Conservation (phyloP, 2,888 invertebrate genomes). For the Pandemis corylana region DNA sequence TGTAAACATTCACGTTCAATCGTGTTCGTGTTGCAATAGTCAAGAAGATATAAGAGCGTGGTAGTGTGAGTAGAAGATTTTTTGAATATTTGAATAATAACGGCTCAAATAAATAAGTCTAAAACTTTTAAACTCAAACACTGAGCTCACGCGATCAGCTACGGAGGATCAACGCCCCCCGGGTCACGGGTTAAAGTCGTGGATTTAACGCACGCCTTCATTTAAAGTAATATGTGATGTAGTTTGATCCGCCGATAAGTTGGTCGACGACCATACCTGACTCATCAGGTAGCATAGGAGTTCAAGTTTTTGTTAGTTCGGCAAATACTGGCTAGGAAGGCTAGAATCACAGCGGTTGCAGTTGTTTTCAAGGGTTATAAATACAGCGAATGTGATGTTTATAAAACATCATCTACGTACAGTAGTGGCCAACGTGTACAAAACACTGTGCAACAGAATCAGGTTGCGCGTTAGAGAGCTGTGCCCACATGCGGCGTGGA, state of each 20-base stretch:
- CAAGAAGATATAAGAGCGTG: not conserved
- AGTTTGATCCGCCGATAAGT: slow-evolving; percentile 34
- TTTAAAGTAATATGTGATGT: slow-evolving; percentile 28
- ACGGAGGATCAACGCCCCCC: slow-evolving; percentile 21
- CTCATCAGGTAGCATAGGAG: not conserved
- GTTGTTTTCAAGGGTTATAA: not conserved
- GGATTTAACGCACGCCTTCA: slow-evolving; percentile 28
- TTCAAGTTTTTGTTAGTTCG: not conserved
- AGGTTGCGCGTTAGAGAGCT: slow-evolving; percentile 50
- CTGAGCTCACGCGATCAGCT: slow-evolving; percentile 24
- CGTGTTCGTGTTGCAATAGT: slow-evolving; percentile 29
- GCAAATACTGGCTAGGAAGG: not conserved
- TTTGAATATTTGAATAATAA: slow-evolving; percentile 18
- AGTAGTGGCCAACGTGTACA: slow-evolving; percentile 7
- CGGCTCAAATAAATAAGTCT: slow-evolving; percentile 6
- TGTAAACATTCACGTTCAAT: slow-evolving; percentile 19
- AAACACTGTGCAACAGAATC: slow-evolving; percentile 40
- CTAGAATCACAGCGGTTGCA: not conserved
- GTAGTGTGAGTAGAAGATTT: not conserved
- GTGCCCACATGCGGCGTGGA: slow-evolving; percentile 48
- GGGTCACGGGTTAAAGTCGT: slow-evolving; percentile 36
- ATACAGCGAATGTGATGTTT: not conserved
- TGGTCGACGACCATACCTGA: slow-evolving; percentile 25
- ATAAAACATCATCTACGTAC: slow-evolving; percentile 12
- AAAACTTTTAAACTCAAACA: slow-evolving; percentile 18